phyloP scores from a whole-genome alignment of 1,140 invertebrate species.

The Drosophila murphyi region DNA sequence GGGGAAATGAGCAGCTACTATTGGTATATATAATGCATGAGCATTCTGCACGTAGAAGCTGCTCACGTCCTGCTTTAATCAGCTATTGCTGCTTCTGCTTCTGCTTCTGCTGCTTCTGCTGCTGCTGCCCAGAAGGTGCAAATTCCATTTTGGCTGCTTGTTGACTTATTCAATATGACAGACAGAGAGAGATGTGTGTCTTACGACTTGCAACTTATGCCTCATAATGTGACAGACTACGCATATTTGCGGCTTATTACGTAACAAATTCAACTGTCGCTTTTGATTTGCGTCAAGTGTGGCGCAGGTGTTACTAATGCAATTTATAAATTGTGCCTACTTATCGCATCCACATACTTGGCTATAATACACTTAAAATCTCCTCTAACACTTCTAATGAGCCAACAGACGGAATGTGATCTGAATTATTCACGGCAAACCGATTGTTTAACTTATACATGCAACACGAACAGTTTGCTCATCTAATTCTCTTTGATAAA shows the following conservation, averaged over 20 bases:
- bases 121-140: slow-evolving; percentile 59
- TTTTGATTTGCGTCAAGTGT: slow-evolving; percentile 54
- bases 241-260: slow-evolving; percentile 50
- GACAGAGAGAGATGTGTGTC: slow-evolving; percentile 21
- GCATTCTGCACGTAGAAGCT: slow-evolving; percentile 46
- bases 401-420: slow-evolving; percentile 9
- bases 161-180: slow-evolving; percentile 78
- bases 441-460: slow-evolving; percentile 3
- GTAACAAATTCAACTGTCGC: slow-evolving; percentile 59
- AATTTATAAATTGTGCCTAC: slow-evolving; percentile 51
- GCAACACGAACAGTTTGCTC: not conserved
- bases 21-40: slow-evolving; percentile 42
- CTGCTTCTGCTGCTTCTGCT: slow-evolving; percentile 11
- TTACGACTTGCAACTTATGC: slow-evolving; percentile 55
- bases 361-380: not conserved
- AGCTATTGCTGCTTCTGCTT: slow-evolving; percentile 18
- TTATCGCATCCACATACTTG: slow-evolving; percentile 3
- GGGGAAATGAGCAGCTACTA: not conserved
- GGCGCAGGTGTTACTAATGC: slow-evolving; percentile 54
- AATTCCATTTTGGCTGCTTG: slow-evolving; percentile 61
- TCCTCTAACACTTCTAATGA: slow-evolving; percentile 14
- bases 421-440: slow-evolving; percentile 22
- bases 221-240: slow-evolving; percentile 30
- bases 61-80: slow-evolving; percentile 40
- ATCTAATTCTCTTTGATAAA: no score